A percentile compares a stretch with the other conserved stretches of the same genome.
Evolutionary conservation across 2,888 invertebrate species (phyloP).

Genomic region (Spilarctia lutea): DNA sequence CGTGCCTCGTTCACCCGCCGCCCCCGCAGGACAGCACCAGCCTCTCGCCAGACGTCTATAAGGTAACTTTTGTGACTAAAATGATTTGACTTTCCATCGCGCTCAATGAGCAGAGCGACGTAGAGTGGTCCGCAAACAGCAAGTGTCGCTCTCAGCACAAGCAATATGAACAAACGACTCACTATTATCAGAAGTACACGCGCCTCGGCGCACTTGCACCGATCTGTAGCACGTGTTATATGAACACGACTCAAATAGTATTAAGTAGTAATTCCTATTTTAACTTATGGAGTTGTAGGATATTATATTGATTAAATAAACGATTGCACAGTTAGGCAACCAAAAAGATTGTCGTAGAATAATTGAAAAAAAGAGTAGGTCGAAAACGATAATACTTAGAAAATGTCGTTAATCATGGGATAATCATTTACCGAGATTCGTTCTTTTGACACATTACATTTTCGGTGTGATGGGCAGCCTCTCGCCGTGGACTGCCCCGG

Average conservation of each 20-base stretch:
- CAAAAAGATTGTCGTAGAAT: no score
- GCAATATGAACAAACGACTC: conserved; percentile 9
- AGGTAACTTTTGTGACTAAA: not conserved
- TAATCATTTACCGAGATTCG: not conserved
- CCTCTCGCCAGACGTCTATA: not conserved
- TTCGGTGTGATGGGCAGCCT: not conserved
- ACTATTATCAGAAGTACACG: conserved; percentile 12
- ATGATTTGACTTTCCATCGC: not conserved
- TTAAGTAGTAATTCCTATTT: no score
- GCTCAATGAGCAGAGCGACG: not conserved
- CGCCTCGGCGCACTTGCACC: not conserved
- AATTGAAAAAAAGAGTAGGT: not conserved
- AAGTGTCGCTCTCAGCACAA: conserved; percentile 5
- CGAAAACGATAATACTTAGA: not conserved
- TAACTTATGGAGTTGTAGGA: no score
- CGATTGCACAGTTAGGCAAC: no score
- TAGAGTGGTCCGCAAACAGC: conserved; percentile 13
- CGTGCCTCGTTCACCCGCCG: not conserved
- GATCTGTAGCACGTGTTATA: not conserved
- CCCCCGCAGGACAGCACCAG: not conserved
- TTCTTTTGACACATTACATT: not conserved
- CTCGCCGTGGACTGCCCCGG: not conserved
- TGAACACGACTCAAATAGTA: not conserved
- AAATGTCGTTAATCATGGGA: not conserved
- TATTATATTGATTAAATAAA: no score